Percentiles rank a stretch among this genome's conserved stretches.
Evolutionary conservation across 2,113 vertebrate species (phyloP).

Genomic region (Myodes glareolus): DNA sequence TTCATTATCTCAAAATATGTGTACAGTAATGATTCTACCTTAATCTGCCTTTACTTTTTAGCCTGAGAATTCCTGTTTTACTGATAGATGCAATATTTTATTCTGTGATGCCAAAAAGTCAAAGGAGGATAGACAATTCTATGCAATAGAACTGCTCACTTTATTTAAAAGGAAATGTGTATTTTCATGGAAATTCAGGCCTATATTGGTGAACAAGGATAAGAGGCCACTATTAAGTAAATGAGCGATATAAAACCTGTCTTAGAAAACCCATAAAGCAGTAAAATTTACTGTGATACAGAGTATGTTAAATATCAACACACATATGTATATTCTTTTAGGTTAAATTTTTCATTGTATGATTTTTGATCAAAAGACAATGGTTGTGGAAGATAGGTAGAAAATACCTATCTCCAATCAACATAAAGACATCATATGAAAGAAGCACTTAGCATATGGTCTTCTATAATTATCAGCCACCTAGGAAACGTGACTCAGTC

Average conservation of each 20-base stretch:
- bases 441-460: neutral
- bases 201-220: constrained; percentile 74
- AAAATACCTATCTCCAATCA: neutral
- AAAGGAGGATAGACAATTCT: constrained; percentile 63
- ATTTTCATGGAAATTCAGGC: constrained; percentile 74
- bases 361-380: neutral
- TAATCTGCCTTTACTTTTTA: constrained; percentile 64
- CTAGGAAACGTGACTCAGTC: neutral
- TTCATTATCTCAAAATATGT: constrained; percentile 60
- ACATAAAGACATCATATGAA: neutral
- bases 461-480: neutral
- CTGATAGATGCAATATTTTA: constrained; percentile 35
- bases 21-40: constrained; percentile 64
- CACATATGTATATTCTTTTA: neutral
- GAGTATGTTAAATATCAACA: neutral
- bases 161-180: constrained; percentile 80
- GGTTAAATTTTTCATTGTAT: neutral
- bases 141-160: constrained; percentile 54
- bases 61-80: constrained; percentile 63
- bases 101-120: constrained; percentile 69
- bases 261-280: constrained; percentile 24
- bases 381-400: neutral
- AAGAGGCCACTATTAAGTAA: constrained; percentile 57
- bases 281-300: constrained; percentile 29
- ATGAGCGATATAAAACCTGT: constrained; percentile 4